Conservation (phyloP, 64 coral and sea anemone genomes). For the Acropora yongei region DNA sequence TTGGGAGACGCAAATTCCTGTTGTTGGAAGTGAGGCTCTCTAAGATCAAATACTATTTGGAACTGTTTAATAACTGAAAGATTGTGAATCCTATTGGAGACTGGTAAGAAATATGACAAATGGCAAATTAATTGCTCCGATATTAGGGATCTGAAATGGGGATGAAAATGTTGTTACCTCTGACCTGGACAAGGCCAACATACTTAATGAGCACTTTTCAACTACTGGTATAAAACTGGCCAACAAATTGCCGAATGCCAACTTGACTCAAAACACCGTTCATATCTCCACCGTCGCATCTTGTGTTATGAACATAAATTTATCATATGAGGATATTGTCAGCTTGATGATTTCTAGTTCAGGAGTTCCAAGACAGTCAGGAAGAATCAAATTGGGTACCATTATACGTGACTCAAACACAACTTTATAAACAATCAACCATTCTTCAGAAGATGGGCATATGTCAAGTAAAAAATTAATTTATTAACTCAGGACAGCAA, state of each 20-base stretch:
- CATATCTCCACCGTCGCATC: neutral
- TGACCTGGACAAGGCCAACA: no score
- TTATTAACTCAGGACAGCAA: no score
- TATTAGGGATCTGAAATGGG: neutral
- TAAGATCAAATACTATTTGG: conserved; percentile 22
- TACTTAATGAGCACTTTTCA: neutral
- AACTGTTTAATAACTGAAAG: conserved; percentile 46
- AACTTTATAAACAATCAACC: no score
- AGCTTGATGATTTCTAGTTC: no score
- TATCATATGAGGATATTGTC: conserved; percentile 4
- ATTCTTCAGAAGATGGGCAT: no score
- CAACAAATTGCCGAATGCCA: conserved; percentile 6
- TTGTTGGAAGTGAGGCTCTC: neutral
- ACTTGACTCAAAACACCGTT: conserved; percentile 14
- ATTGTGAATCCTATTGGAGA: conserved; percentile 38
- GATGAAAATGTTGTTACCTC: neutral
- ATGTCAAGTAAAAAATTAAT: no score
- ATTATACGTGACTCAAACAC: no score
- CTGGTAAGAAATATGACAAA: neutral
- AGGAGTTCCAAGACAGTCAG: no score
- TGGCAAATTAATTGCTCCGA: neutral
- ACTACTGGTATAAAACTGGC: neutral
- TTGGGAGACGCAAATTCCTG: no score
- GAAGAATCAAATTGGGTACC: no score
- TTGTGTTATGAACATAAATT: conserved; percentile 19